Conservation (phyloP, 2,888 invertebrate genomes). For the Artemia sinica region DNA sequence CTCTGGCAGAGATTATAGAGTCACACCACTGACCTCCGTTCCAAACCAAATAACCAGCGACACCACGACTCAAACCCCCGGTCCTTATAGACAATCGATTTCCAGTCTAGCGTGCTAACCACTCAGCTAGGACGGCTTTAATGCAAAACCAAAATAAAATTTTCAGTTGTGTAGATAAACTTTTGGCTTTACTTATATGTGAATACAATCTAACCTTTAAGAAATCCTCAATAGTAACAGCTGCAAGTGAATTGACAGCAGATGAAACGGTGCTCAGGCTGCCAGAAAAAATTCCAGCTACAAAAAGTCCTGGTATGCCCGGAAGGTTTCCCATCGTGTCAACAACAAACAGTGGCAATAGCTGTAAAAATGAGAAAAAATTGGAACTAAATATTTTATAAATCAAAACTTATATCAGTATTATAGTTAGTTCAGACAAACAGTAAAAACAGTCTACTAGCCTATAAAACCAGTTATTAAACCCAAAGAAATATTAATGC, state of each 20-base stretch:
- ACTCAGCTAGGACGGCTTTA: too few species aligned
- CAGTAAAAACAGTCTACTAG: background rate
- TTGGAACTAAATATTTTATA: background rate
- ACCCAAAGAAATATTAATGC: too few species aligned
- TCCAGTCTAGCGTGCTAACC: too few species aligned
- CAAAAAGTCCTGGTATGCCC: slow-evolving; percentile 70
- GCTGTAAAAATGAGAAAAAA: slow-evolving; percentile 28
- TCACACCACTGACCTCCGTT: too few species aligned
- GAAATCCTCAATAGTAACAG: slow-evolving; percentile 75
- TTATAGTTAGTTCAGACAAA: background rate
- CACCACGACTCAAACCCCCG: too few species aligned
- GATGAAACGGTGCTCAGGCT: slow-evolving; percentile 81
- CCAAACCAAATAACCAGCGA: too few species aligned
- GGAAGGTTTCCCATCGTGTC: slow-evolving; percentile 43
- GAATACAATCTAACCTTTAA: slow-evolving; percentile 35
- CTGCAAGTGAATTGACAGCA: slow-evolving; percentile 71
- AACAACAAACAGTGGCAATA: slow-evolving; percentile 37
- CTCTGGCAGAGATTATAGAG: too few species aligned
- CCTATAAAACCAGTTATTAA: background rate
- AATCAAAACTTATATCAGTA: slow-evolving; percentile 1
- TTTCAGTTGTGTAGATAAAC: too few species aligned
- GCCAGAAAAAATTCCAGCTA: slow-evolving; percentile 76
- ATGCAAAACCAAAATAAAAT: too few species aligned
- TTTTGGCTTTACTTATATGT: too few species aligned
- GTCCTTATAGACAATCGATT: too few species aligned